Conservation (phyloP, 2,888 invertebrate genomes). For the Ormyrus rosae region DNA sequence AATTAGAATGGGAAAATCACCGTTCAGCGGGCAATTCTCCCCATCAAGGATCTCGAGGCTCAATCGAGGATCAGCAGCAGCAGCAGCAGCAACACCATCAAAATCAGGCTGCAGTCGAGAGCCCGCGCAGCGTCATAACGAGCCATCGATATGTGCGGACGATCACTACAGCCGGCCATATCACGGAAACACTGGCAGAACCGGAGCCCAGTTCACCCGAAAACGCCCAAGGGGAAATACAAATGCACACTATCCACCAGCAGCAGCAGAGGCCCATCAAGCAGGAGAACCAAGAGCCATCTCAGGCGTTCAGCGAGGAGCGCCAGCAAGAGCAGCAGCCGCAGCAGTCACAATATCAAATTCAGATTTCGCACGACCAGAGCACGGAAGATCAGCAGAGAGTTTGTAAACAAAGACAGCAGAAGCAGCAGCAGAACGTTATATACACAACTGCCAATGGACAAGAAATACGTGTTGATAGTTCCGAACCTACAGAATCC, state of each 20-base stretch:
- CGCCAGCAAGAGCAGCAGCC: constrained; percentile 69
- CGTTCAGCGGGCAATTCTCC: constrained; percentile 62
- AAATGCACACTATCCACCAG: constrained; percentile 64
- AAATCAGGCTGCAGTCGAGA: constrained; percentile 61
- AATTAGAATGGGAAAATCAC: constrained; percentile 71
- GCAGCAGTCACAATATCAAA: constrained; percentile 69
- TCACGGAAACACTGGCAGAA: constrained; percentile 74
- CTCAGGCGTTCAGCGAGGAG: constrained; percentile 56
- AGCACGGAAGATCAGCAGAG: constrained; percentile 64
- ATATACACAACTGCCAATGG: constrained; percentile 68
- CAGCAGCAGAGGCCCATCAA: constrained; percentile 62
- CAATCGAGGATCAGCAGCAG: constrained; percentile 32
- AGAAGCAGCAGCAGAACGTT: constrained; percentile 64
- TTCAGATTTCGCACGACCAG: constrained; percentile 65
- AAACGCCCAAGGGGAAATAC: constrained; percentile 63
- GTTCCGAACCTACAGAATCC: constrained; percentile 69
- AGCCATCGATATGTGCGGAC: constrained; percentile 79
- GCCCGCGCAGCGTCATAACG: constrained; percentile 77
- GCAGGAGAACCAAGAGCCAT: constrained; percentile 64
- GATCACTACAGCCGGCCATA: constrained; percentile 81
- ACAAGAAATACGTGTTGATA: constrained; percentile 64
- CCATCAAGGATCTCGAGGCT: constrained; percentile 12
- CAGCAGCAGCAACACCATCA: constrained; percentile 40
- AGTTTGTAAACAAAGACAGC: constrained; percentile 55
- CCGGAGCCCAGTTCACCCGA: constrained; percentile 64